Base-by-base conservation (phyloP, 2,888 invertebrate genomes). In the Eucriotettix oculatus region DNA sequence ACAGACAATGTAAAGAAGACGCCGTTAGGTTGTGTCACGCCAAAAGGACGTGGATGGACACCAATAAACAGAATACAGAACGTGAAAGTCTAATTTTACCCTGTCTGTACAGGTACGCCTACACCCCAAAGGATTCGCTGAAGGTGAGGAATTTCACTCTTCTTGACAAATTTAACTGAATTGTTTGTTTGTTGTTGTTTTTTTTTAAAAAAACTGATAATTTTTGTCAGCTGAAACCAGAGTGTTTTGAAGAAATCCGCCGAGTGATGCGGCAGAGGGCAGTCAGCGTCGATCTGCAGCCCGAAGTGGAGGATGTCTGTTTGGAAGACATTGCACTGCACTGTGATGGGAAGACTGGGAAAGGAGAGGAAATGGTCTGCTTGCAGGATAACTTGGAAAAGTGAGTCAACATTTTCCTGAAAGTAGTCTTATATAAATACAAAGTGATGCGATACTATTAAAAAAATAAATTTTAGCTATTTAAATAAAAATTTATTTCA, bases 201-300 rank as follows among this genome's bases (percentile, higher is more conserved):
- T n/a, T 58, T n/a, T 54, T 12, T 54, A 57, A 54, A n/a, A 54
- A n/a, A 54, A n/a, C 48, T 43, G 44, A 42, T n/a, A 41, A 48
- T n/a, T 48, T 58, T 54, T 58, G 16, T 57, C 65, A 80, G 78
- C 67, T 82, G 57, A 73, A 72, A 56, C 67, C 70, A 52, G 71
- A 73, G 29, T 84, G 84, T 68, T 74, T 83, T 64, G 80, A 84
- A 64, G 92, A 98, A 75, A 86, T 98, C 5, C 84, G 86, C 66
- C 82, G 93, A 64, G 90, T 95, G 0, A 94, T 99, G 92, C 80
- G 91, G 42, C 90, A 93, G 71, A 79, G 98, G 64, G 95, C 98
- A 1, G 79, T 90, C 10, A 90, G 89, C 69, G 95, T 98, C 1
- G 90, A 95, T 70, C 78, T 99, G 52, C 85, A 94, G 68, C 98